Percentiles rank a stretch among this genome's conserved stretches.
Conservation (phyloP, 2,113 vertebrate genomes). For the Myocastor coypus region DNA sequence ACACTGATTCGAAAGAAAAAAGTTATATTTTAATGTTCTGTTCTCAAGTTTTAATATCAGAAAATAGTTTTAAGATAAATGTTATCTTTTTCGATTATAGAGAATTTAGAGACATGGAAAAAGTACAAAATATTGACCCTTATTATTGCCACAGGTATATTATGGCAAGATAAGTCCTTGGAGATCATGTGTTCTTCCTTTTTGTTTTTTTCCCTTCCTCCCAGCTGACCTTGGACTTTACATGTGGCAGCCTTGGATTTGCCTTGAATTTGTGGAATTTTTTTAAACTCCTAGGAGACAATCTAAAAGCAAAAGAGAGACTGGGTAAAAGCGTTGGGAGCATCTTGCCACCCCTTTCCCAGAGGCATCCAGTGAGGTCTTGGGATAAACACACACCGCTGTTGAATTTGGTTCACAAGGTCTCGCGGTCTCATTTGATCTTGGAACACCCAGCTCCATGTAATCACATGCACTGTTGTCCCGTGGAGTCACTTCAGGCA, state of each 20-base stretch:
- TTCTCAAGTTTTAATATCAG: conserved; percentile 37
- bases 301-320: background rate
- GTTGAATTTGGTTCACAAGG: background rate
- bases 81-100: background rate
- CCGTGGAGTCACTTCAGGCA: background rate
- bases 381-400: background rate
- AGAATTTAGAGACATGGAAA: background rate
- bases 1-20: background rate
- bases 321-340: background rate
- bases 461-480: background rate
- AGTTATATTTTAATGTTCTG: background rate
- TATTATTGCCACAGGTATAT: background rate
- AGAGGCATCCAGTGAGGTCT: background rate
- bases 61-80: background rate
- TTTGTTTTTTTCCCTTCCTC: background rate
- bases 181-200: background rate
- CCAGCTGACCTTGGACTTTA: background rate
- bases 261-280: background rate
- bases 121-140: background rate
- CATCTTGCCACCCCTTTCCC: background rate
- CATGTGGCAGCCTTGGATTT: background rate
- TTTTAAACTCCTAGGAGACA: background rate
- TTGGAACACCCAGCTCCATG: background rate
- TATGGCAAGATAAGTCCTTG: background rate
- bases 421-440: background rate